A percentile compares a stretch with the other conserved stretches of the same genome.
phyloP scores from a whole-genome alignment of 1,140 invertebrate species.

The Drosophila burlai region DNA sequence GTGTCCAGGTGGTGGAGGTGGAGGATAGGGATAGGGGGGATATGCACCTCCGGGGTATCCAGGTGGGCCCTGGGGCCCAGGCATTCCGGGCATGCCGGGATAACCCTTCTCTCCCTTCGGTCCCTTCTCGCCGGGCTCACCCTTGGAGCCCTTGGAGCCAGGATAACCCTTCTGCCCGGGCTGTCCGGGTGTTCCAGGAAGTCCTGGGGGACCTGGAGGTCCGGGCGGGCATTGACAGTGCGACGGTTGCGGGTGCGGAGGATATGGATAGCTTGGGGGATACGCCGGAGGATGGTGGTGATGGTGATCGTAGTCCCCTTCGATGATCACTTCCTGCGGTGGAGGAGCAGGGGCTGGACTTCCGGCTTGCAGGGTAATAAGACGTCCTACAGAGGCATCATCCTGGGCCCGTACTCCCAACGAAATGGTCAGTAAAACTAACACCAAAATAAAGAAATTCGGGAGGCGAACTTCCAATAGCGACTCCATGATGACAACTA shows the following conservation, averaged over 20 bases:
- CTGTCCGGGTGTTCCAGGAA: slow-evolving; percentile 38
- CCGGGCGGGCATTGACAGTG: slow-evolving; percentile 58
- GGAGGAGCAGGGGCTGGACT: slow-evolving; percentile 33
- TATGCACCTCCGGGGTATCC: slow-evolving; percentile 50
- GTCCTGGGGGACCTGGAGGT: slow-evolving; percentile 53
- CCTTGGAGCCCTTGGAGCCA: slow-evolving; percentile 53
- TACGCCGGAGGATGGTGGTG: slow-evolving; percentile 20
- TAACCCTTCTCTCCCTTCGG: slow-evolving; percentile 60
- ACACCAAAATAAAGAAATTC: slow-evolving; percentile 3
- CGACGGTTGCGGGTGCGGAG: slow-evolving; percentile 8
- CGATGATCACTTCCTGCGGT: slow-evolving; percentile 40
- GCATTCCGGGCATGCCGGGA: slow-evolving; percentile 48
- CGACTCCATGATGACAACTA: slow-evolving; percentile 48
- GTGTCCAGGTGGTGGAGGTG: slow-evolving; percentile 37
- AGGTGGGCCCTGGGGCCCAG: slow-evolving; percentile 67
- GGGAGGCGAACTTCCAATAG: slow-evolving; percentile 9
- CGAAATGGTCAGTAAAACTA: neutral
- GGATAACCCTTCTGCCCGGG: slow-evolving; percentile 55
- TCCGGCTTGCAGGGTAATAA: slow-evolving; percentile 30
- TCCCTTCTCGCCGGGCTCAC: slow-evolving; percentile 52
- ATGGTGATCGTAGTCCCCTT: slow-evolving; percentile 22
- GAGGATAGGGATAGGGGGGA: slow-evolving; percentile 34
- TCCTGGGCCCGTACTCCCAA: neutral
- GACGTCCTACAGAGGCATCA: slow-evolving; percentile 17
- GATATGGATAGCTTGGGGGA: slow-evolving; percentile 41